phyloP scores from a whole-genome alignment of 1,140 invertebrate species.

The Polypedilum pembai region DNA sequence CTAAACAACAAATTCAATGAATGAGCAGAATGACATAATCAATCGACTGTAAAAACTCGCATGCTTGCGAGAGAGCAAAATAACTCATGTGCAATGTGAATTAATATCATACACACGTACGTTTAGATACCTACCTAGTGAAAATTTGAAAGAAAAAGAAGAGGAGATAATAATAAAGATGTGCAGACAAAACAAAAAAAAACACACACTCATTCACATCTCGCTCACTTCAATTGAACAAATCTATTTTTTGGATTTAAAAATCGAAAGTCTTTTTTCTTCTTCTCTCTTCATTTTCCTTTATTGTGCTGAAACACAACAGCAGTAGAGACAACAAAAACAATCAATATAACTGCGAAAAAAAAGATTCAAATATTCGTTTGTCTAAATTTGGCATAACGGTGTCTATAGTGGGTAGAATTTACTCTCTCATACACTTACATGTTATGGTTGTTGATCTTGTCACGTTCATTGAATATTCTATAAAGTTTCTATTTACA shows the following conservation, averaged over 20 bases:
- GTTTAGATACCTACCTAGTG: too few relatives aligned
- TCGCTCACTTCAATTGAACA: too few relatives aligned
- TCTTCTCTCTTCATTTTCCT: not conserved
- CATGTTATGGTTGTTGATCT: too few relatives aligned
- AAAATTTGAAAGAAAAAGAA: too few relatives aligned
- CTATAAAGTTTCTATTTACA: not conserved
- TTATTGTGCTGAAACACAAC: not conserved
- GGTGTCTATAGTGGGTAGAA: slow-evolving; percentile 15
- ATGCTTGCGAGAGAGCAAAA: too few relatives aligned
- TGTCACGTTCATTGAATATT: not conserved
- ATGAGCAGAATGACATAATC: not conserved
- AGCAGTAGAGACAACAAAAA: too few relatives aligned
- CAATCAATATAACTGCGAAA: not conserved
- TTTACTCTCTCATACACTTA: not conserved
- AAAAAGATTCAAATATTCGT: not conserved
- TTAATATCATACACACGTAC: too few relatives aligned
- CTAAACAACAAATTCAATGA: slow-evolving; percentile 6
- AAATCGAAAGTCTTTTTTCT: not conserved
- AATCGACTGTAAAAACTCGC: too few relatives aligned
- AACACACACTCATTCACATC: too few relatives aligned
- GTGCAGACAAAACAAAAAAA: not conserved
- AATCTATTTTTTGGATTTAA: slow-evolving; percentile 2
- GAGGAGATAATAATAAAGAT: not conserved
- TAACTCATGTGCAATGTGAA: too few relatives aligned
- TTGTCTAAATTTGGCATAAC: slow-evolving; percentile 18